A percentile compares a stretch with the other conserved stretches of the same genome.
Evolutionary conservation across 2,113 vertebrate genomes (phyloP).

Genomic region (Nannospalax galili): DNA sequence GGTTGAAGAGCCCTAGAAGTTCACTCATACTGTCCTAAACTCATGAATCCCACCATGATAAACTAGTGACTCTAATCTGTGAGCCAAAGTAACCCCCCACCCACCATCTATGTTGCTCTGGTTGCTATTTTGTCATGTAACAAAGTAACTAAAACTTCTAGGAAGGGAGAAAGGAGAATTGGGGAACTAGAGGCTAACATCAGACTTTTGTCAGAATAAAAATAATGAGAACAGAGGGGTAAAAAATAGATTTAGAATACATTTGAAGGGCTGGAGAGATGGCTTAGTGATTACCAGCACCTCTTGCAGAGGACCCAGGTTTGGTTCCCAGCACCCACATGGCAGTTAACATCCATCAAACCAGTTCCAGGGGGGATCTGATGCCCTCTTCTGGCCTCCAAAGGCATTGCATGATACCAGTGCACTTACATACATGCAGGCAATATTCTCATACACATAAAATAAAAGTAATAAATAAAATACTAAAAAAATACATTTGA

Average conservation of each 20-base stretch:
- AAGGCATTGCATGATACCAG: too few relatives aligned
- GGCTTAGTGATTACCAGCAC: too few relatives aligned
- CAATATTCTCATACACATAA: too few relatives aligned
- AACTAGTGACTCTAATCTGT: background rate
- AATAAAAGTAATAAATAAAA: too few relatives aligned
- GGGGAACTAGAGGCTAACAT: background rate
- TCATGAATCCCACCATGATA: background rate
- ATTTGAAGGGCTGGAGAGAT: too few relatives aligned
- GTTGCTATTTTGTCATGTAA: background rate
- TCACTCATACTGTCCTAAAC: background rate
- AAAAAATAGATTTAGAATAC: background rate
- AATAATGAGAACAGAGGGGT: background rate
- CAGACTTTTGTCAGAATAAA: background rate
- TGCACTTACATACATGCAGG: too few relatives aligned
- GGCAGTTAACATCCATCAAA: too few relatives aligned
- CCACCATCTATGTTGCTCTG: background rate
- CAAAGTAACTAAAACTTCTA: background rate
- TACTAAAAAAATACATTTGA: too few relatives aligned
- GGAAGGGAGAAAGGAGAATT: background rate
- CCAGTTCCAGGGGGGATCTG: too few relatives aligned
- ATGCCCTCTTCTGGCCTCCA: too few relatives aligned
- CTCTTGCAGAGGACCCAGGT: too few relatives aligned
- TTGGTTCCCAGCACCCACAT: too few relatives aligned
- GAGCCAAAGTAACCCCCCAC: background rate
- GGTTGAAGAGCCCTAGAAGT: background rate